Percentiles rank a stretch among this genome's conserved stretches.
These are phyloP conservation scores for Phragmatobia fuliginosa DNA, from an alignment of 2,888 invertebrate species.

Conservation along the genomic window DNA sequence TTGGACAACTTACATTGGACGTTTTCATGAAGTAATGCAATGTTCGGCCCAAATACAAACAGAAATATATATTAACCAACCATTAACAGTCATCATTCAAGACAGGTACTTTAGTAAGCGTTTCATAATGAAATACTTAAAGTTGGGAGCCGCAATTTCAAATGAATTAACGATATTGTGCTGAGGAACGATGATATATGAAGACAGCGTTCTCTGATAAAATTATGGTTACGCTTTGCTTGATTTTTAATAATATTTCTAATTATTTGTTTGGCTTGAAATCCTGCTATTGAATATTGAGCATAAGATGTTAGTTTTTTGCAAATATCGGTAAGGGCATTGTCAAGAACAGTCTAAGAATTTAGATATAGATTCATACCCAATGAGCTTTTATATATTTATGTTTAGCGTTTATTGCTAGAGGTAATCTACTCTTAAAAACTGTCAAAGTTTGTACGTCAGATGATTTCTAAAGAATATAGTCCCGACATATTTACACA, in stretches of 20 bases:
- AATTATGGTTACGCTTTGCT: background rate
- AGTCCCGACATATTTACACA: too few relatives aligned
- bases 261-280: background rate
- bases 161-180: background rate
- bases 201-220: background rate
- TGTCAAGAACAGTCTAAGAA: too few relatives aligned
- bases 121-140: conserved; percentile 43
- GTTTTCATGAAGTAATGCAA: conserved; percentile 37
- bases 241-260: background rate
- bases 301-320: too few relatives aligned
- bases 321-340: background rate
- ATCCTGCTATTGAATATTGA: background rate
- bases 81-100: conserved; percentile 48
- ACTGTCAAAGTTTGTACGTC: too few relatives aligned
- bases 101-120: conserved; percentile 26
- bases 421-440: too few relatives aligned
- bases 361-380: too few relatives aligned
- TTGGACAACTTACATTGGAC: conserved; percentile 37
- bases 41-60: conserved; percentile 47
- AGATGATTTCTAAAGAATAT: too few relatives aligned
- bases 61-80: conserved; percentile 47
- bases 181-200: background rate
- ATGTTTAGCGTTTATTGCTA: too few relatives aligned
- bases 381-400: too few relatives aligned
- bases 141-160: conserved; percentile 37